Base-by-base conservation (phyloP, 2,888 invertebrate genomes). In the Ditylenchus weischeri region DNA sequence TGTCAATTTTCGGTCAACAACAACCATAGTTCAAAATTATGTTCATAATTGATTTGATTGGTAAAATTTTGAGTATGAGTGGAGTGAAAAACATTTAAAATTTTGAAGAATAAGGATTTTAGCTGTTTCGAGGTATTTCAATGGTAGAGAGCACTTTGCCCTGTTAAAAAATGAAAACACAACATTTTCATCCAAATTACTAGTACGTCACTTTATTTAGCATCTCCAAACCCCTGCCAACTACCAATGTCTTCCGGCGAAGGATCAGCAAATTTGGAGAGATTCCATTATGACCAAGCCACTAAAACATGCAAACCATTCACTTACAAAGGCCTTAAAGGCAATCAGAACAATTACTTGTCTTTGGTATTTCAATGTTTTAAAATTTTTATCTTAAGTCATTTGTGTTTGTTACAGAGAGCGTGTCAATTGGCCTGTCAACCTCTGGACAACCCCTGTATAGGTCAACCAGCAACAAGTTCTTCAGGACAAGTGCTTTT, bases 291-390 rank as follows among this genome's bases (percentile, higher is more conserved):
- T 66, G 81, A 81, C 57, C 70, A 69, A 23, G 54, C 69, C n/a
- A 69, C 76, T 4, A 78, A 77, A 62, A 75, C 79, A 2, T 82
- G 82, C 69, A 74, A 78, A 43, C 76, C 76, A 15, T 82, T 82
- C 69, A 66, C 73, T 43, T 81, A 82, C 69, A 78, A 76, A 57
- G 82, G 82, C 47, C 69, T 82, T 48, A 82, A 80, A 67, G 83
- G 83, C 61, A 83, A 82, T 66, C 81, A 83, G 66, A 83, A 83
- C 74, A 83, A 83, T 69, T 83, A 80, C 67, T 65, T 81, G 10
- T 73, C 77, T 19, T 65, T 78, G 66, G 76, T 72, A 54, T 36
- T 35, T 43, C 15, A 13, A 43, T 43, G 3, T 8, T 29, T 43
- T 65, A 29, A 8, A 29, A 19, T 6, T 59, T 59, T 38, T 29